Evolutionary conservation across 2,113 vertebrate genomes (phyloP), one percentile per base, ranked within the genome.

Genomic region (Tupaia chinensis): DNA sequence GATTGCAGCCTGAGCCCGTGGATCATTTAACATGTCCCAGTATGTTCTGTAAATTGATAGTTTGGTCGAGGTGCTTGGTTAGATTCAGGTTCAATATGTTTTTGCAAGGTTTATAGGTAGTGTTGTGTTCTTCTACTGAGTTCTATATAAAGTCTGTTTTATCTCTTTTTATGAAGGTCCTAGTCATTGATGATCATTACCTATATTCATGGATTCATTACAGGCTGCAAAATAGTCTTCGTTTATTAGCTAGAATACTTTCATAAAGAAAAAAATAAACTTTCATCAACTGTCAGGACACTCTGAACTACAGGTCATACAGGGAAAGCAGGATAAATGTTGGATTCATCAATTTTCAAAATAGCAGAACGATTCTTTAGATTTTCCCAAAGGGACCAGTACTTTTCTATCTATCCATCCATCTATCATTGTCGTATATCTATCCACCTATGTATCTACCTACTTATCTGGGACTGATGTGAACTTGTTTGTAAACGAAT

Each of bases 401-500:
- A 23, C 19, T 34, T 2, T 14, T 27, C 34, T 63, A 53, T 12
- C 10, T 13, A 53, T 44, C 72, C 22, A 65, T 65, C 34, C 65
- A n/a, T 65, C 34, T 14, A 74, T 60, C 53, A 1, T 60, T 77
- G 25, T 22, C 1, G 10, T 56, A 25, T n/a, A 4, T 1, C 44
- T 74, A 34, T 12, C 17, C 25, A 19, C 32, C 61, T 60, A 0
- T 56, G 22, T 56, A n/a, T 27, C 60, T 23, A 76, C 73, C 70
- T 58, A n/a, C 25, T 6, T 72, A 15, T 34, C 63, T 61, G 12
- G 4, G 2, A 68, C 44, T 4, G 6, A 13, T 17, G 10, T 60
- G 16, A 78, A 17, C n/a, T 58, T 93, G 44, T 70, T 93, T 88
- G 3, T 74, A 93, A 83, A 83, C 73, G 83, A 8, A 87, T 65